Base-by-base conservation (phyloP, 2,797 vertebrate species). In the Spinus olivaceus region DNA sequence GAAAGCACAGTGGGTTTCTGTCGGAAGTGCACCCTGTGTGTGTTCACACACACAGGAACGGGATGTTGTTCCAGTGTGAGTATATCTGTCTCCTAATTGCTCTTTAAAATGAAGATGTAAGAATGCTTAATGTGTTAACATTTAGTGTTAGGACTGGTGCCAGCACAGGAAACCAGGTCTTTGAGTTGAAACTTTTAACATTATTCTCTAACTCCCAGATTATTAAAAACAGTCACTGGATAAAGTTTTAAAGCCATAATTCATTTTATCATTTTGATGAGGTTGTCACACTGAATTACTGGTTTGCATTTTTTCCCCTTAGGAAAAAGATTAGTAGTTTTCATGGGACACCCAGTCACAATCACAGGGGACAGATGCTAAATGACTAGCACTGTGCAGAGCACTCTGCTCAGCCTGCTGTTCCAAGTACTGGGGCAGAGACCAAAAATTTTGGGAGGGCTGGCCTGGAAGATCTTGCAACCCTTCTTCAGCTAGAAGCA, bases 131-230 rank as follows among this genome's bases (percentile, higher is more conserved):
- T 81, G 78, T 84, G 81, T 91, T 78, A 94, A 85, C 61, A 63
- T 94, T 93, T 60, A 83, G 69, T 81, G 69, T 70, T 85, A 66
- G 63, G 10, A 20, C 42, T 73, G 59, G 60, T 86, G 84, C 90
- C 95, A 95, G 51, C 22, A 37, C 81, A 85, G 95, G 93, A 97
- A 96, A 95, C 57, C 66, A 86, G n/a, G 79, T 87, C 86, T 93
- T 97, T 92, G 77, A 78, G 56, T 33, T 91, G 54, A 91, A 64
- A 77, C 63, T 71, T 54, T 96, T 96, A 89, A 86, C 80, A 50
- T 94, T 81, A 87, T 86, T 93, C 51, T 47, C 39, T 79, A 90
- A 83, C 84, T 92, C 93, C 73, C 59, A 90, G 2, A 0, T 86
- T 92, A 81, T 94, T 93, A 72, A 86, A 94, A 81, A 23, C 81